Evolutionary conservation across 2,113 vertebrate species (phyloP).

Genomic region (Haemorhous mexicanus): DNA sequence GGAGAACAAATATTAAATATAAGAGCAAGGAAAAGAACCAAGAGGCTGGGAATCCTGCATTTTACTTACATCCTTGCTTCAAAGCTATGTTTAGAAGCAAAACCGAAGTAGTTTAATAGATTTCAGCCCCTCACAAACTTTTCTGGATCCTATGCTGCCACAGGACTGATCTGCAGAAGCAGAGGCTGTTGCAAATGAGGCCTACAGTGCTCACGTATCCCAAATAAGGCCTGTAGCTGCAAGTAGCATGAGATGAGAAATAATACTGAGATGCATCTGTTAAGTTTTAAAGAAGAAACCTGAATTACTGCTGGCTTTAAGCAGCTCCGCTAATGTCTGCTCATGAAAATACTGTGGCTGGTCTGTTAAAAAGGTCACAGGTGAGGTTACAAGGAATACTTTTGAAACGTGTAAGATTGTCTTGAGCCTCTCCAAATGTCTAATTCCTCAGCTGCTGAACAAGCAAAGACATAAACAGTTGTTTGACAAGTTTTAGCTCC

Average conservation of each 20-base stretch:
- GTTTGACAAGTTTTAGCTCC: conserved; percentile 3
- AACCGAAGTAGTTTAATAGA: not conserved
- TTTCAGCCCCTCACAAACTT: not conserved
- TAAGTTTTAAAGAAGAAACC: conserved; percentile 10
- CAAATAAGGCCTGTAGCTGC: not conserved
- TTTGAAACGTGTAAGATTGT: not conserved
- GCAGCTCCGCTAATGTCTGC: not conserved
- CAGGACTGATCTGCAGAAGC: not conserved
- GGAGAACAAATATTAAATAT: not conserved
- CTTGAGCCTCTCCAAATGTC: not conserved
- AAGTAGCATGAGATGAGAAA: not conserved
- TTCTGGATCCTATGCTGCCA: not conserved
- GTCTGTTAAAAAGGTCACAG: not conserved
- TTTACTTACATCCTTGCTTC: not conserved
- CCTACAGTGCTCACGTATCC: not conserved
- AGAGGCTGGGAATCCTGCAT: not conserved
- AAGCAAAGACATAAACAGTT: not conserved
- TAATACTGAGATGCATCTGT: not conserved
- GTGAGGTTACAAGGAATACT: not conserved
- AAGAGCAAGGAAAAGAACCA: not conserved
- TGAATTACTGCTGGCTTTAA: conserved; percentile 2
- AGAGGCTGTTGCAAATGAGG: not conserved
- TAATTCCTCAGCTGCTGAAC: conserved; percentile 23
- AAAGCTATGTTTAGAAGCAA: not conserved
- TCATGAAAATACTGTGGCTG: not conserved